Evolutionary conservation across 2,888 invertebrate species (phyloP).

Genomic region (Yponomeuta plumbellus): DNA sequence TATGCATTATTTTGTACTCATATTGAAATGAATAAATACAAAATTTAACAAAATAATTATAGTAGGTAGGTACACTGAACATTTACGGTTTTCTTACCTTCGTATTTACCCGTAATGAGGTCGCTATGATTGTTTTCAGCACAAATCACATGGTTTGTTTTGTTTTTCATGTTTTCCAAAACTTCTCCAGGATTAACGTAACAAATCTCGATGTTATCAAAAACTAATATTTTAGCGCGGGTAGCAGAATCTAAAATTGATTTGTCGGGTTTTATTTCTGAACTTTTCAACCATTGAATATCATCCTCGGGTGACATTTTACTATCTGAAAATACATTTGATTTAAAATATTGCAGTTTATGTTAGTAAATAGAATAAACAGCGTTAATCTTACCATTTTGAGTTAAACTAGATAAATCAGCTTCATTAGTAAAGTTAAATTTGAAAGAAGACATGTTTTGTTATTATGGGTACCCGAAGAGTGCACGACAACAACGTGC

Average conservation of each 20-base stretch:
- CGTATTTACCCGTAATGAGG: constrained; percentile 85
- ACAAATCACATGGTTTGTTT: constrained; percentile 54
- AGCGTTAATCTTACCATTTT: not conserved
- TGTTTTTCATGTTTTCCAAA: constrained; percentile 40
- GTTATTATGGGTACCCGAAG: not conserved
- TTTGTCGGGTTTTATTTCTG: constrained; percentile 44
- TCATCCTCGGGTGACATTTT: constrained; percentile 6
- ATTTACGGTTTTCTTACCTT: constrained; percentile 71
- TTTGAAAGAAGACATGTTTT: constrained; percentile 18
- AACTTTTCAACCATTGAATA: constrained; percentile 48
- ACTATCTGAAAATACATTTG: not conserved
- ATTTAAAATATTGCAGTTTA: no score
- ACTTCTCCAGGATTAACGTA: constrained; percentile 60
- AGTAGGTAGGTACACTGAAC: no score
- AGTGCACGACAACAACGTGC: no score
- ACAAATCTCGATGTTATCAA: constrained; percentile 63
- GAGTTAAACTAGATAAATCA: not conserved
- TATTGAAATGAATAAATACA: not conserved
- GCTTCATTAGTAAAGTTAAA: constrained; percentile 23
- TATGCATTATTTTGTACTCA: no score
- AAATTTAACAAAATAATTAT: not conserved
- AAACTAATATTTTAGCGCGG: constrained; percentile 59
- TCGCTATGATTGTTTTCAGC: constrained; percentile 84
- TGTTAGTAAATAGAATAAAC: not conserved
- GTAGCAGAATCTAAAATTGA: constrained; percentile 46